Conservation (phyloP, 2,888 invertebrate species). For the Megalurothrips usitatus region DNA sequence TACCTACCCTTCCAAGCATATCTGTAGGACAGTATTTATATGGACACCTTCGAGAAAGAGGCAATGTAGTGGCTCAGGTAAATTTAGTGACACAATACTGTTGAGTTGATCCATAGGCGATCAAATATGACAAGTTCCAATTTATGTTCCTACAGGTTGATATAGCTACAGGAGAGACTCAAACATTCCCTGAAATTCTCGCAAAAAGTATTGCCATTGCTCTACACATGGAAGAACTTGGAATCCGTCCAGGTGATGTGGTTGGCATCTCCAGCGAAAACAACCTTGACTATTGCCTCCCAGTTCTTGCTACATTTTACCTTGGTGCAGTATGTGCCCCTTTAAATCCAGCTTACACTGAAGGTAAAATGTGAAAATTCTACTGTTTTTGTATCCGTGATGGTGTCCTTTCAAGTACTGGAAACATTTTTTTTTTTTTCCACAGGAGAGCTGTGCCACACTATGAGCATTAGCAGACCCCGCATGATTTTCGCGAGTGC, state of each 20-base stretch:
- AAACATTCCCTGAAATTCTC: conserved; percentile 55
- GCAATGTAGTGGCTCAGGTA: background rate
- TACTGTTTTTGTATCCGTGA: too few species aligned
- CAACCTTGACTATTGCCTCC: conserved; percentile 66
- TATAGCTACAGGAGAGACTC: conserved; percentile 54
- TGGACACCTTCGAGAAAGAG: background rate
- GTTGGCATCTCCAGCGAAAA: conserved; percentile 70
- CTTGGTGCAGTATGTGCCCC: conserved; percentile 67
- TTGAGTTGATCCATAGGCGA: background rate
- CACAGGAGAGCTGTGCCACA: conserved; percentile 69
- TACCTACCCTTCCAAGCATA: background rate
- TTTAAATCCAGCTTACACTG: conserved; percentile 69
- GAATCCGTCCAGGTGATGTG: conserved; percentile 60
- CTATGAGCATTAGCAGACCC: conserved; percentile 52
- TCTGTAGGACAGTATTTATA: background rate
- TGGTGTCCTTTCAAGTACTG: too few species aligned
- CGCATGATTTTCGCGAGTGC: background rate
- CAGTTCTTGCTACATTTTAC: conserved; percentile 60
- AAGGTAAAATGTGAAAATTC: conserved; percentile 39
- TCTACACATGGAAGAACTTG: conserved; percentile 62
- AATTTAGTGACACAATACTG: background rate
- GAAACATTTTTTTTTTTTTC: conserved; percentile 42
- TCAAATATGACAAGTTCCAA: background rate
- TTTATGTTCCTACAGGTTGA: conserved; percentile 50
- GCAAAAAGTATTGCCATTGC: conserved; percentile 57